These are phyloP conservation scores for Andrena camellia DNA, from an alignment of 2,888 invertebrate genomes.

Conservation along the genomic window DNA sequence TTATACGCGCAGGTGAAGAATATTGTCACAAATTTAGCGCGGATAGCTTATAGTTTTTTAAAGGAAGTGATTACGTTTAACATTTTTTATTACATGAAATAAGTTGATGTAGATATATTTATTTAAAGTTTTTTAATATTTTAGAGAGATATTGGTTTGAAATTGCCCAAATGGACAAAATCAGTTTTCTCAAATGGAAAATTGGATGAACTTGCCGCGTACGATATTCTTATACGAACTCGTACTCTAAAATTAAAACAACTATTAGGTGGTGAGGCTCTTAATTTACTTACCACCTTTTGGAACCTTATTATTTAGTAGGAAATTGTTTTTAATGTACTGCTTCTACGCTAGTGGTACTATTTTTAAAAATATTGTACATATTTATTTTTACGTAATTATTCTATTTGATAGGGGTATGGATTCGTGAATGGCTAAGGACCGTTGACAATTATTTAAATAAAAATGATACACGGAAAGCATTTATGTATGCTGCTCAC, in stretches of 20 bases:
- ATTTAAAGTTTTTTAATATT: constrained; percentile 3
- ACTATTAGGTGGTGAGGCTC: constrained; percentile 43
- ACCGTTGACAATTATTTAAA: constrained; percentile 37
- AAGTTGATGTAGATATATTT: background rate
- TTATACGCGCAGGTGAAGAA: constrained; percentile 41
- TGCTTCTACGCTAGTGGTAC: background rate
- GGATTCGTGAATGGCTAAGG: constrained; percentile 48
- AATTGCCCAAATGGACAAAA: constrained; percentile 87
- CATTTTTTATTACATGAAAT: background rate
- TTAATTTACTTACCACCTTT: background rate
- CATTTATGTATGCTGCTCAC: constrained; percentile 49
- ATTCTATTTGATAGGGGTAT: constrained; percentile 31
- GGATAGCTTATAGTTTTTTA: background rate
- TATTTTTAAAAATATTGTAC: background rate
- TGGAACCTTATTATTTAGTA: background rate
- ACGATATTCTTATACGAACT: constrained; percentile 37
- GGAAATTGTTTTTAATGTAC: too few relatives aligned
- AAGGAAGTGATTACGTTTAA: background rate
- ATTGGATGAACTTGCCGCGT: constrained; percentile 72
- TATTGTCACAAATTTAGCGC: background rate
- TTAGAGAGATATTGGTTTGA: constrained; percentile 83
- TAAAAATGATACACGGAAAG: constrained; percentile 24
- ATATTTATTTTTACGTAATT: background rate
- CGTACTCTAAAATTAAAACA: constrained; percentile 39
- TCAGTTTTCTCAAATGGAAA: constrained; percentile 85